These are phyloP conservation scores for Entomobrya proxima DNA, from an alignment of 2,888 invertebrate genomes.

Conservation along the genomic window DNA sequence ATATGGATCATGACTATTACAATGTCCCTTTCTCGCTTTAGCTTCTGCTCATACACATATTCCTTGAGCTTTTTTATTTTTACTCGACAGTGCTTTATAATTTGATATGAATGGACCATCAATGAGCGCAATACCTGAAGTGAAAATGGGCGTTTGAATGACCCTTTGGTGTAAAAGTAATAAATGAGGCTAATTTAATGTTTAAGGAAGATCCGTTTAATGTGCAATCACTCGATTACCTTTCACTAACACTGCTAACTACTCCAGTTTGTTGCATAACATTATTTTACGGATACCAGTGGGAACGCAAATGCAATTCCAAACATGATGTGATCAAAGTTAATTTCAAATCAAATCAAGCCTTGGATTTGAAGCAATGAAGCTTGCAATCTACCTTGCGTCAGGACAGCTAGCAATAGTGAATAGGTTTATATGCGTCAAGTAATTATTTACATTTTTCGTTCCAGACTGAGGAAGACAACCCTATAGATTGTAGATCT, in stretches of 20 bases:
- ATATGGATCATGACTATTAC: constrained; percentile 11
- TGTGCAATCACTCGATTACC: constrained; percentile 65
- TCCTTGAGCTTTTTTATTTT: not conserved
- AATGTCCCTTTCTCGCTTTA: constrained; percentile 38
- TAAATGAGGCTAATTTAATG: constrained; percentile 57
- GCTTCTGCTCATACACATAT: not conserved
- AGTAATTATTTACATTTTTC: too few relatives aligned
- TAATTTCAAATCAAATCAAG: too few relatives aligned
- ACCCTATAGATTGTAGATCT: too few relatives aligned
- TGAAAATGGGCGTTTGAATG: constrained; percentile 52
- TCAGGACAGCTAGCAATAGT: too few relatives aligned
- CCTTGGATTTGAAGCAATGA: too few relatives aligned
- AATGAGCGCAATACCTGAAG: constrained; percentile 24
- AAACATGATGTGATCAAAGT: too few relatives aligned
- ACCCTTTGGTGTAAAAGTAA: constrained; percentile 48
- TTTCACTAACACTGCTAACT: constrained; percentile 11
- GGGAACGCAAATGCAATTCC: too few relatives aligned
- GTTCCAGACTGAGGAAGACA: too few relatives aligned
- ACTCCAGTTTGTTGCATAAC: not conserved
- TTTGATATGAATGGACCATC: not conserved
- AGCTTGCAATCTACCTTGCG: too few relatives aligned
- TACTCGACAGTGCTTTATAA: not conserved
- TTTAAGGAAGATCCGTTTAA: constrained; percentile 66
- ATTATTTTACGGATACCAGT: too few relatives aligned
- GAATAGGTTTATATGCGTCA: too few relatives aligned